A percentile compares a stretch with the other conserved stretches of the same genome.
Conservation (phyloP, 35 echinoderm and acorn worm species). For the Apostichopus californicus region DNA sequence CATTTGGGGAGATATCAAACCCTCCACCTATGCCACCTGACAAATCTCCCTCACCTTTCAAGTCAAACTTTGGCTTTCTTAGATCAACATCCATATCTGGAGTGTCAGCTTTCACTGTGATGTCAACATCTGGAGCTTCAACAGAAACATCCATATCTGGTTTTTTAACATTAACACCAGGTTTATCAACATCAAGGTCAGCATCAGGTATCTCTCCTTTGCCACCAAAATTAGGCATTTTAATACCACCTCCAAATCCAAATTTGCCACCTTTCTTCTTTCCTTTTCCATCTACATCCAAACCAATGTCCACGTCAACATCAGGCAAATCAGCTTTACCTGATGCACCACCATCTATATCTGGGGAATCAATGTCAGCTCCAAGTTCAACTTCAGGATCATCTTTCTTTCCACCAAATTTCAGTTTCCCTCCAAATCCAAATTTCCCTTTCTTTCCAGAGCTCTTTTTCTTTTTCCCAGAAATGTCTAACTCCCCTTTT, state of each 20-base stretch:
- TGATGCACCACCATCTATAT: conserved; percentile 20
- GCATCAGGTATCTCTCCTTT: conserved; percentile 52
- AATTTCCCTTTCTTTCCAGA: conserved; percentile 59
- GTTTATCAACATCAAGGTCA: conserved; percentile 29
- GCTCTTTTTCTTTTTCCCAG: conserved; percentile 61
- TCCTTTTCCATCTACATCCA: conserved; percentile 30
- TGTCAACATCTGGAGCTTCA: conserved; percentile 25
- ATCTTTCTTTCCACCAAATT: conserved; percentile 47
- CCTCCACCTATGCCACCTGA: conserved; percentile 23
- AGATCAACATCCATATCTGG: conserved; percentile 54
- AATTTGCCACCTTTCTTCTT: conserved; percentile 56
- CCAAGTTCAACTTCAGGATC: conserved; percentile 28
- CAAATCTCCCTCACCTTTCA: conserved; percentile 29
- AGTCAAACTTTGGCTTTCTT: conserved; percentile 11
- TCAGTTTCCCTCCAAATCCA: conserved; percentile 61
- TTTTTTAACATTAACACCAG: conserved; percentile 27
- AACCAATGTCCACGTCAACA: conserved; percentile 21
- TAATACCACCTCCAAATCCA: conserved; percentile 69
- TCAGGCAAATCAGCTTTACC: conserved; percentile 44
- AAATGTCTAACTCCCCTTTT: conserved; percentile 22
- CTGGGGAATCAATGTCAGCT: conserved; percentile 22
- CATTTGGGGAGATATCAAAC: conserved; percentile 32
- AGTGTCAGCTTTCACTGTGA: conserved; percentile 25
- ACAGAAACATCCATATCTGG: conserved; percentile 28
- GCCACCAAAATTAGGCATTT: conserved; percentile 46